phyloP scores from a whole-genome alignment of 35 echinoderm and acorn worm genomes.

The Patiria miniata region DNA sequence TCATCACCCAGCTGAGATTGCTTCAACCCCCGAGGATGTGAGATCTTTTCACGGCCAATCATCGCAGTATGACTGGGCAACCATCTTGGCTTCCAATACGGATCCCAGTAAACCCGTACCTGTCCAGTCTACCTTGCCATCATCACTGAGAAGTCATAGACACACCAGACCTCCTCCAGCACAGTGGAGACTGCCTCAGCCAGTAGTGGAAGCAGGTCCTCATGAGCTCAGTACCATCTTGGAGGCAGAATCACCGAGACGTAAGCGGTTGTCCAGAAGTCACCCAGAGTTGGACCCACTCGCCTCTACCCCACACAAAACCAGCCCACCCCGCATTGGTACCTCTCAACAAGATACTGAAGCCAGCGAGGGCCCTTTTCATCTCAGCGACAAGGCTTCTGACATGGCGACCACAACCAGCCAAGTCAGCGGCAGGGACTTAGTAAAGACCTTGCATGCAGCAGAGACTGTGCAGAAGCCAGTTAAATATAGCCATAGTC shows the following conservation, averaged over 20 bases:
- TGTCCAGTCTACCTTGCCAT: background rate
- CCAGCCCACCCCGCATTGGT: background rate
- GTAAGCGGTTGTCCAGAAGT: conserved; percentile 40
- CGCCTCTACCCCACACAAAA: background rate
- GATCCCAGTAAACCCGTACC: background rate
- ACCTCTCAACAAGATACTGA: background rate
- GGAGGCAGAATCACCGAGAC: conserved; percentile 70
- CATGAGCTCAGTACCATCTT: conserved; percentile 97
- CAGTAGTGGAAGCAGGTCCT: conserved; percentile 41
- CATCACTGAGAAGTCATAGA: background rate
- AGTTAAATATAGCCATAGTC: background rate
- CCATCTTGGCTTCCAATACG: background rate
- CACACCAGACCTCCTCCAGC: conserved; percentile 39
- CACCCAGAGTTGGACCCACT: background rate
- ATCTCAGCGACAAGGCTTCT: background rate
- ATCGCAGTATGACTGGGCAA: background rate
- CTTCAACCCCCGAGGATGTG: background rate
- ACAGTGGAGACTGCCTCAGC: background rate
- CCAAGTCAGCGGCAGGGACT: background rate
- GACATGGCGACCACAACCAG: background rate
- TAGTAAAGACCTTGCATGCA: no score
- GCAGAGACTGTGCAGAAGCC: no score
- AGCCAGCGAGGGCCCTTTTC: background rate
- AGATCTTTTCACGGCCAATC: no score
- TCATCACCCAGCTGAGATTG: no score